Percentiles rank a stretch among this genome's conserved stretches.
These are phyloP conservation scores for Oligia latruncula DNA, from an alignment of 2,888 invertebrate species.

Conservation along the genomic window DNA sequence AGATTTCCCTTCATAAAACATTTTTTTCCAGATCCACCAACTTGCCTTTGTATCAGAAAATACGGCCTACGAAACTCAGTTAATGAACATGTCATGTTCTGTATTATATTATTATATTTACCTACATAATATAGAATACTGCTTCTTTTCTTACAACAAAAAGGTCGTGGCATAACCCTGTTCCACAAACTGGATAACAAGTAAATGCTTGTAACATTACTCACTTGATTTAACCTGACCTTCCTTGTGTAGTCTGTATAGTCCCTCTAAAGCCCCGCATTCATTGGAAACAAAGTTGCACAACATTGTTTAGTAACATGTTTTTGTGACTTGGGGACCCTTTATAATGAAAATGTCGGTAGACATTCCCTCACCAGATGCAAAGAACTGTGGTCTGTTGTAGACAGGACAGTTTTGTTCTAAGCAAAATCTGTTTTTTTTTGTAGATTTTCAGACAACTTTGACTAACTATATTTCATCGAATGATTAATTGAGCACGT, in stretches of 20 bases:
- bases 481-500: background rate
- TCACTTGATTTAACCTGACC: constrained; percentile 23
- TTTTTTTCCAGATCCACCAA: background rate
- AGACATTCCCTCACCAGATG: too few species aligned
- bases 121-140: background rate
- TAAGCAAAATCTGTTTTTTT: background rate
- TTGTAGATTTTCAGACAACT: background rate
- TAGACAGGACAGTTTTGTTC: background rate
- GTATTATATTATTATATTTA: constrained; percentile 35
- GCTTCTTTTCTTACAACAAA: constrained; percentile 24
- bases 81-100: constrained; percentile 40
- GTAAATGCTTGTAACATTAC: constrained; percentile 25
- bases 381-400: background rate
- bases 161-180: constrained; percentile 11
- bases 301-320: background rate
- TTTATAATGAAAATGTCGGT: too few species aligned
- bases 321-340: background rate
- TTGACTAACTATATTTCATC: background rate
- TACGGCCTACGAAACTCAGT: constrained; percentile 18
- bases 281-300: background rate
- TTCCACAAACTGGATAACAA: constrained; percentile 15
- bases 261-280: background rate
- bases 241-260: background rate
- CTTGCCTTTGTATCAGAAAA: constrained; percentile 21
- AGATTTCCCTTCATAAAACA: background rate